Evolutionary conservation across 1,140 invertebrate species (phyloP), one percentile per base, ranked within the genome.

Genomic region (Ostrea denselamellosa): DNA sequence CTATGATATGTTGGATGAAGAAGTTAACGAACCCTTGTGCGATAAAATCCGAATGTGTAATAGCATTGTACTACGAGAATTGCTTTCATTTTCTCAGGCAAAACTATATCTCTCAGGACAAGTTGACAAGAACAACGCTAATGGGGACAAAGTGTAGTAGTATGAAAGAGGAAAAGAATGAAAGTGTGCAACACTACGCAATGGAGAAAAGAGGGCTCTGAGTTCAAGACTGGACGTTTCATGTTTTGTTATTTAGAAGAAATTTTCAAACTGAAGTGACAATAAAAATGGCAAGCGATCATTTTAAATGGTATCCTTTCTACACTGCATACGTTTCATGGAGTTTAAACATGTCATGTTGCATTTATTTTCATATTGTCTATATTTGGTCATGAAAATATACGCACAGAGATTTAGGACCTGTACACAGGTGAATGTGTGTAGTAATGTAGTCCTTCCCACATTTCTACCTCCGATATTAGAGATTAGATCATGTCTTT

Each of bases 401-500:
- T 62, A 62, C 56, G 56, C 56, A 62, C 56, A 62, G 17, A 19
- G 7, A 19, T 62, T 62, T 62, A 19, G 34, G 19, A 17, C n/a
- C 8, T 62, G 5, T 77, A 77, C 68, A 77, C 28, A 19, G 56
- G 14, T 4, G 68, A 77, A 28, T 77, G 68, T 77, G 68, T 77
- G 68, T 77, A 77, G 12, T 28, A 28, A 14, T 17, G 68, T 77
- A 77, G 68, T 77, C 68, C 68, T 77, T 25, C 68, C 68, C 68
- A 77, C 68, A 77, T 77, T 77, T 77, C 68, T 77, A 77, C 68
- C 68, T 77, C 68, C 68, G 14, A 77, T 25, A 34, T 14, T 77
- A 77, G 68, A 77, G 68, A 77, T 77, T 77, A 77, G 25, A 25
- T 25, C 22, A 77, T 77, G 68, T 77, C 68, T 77, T 77, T 77